Conservation (phyloP, 1,140 invertebrate genomes). For the Tetramorium parvispinum region DNA sequence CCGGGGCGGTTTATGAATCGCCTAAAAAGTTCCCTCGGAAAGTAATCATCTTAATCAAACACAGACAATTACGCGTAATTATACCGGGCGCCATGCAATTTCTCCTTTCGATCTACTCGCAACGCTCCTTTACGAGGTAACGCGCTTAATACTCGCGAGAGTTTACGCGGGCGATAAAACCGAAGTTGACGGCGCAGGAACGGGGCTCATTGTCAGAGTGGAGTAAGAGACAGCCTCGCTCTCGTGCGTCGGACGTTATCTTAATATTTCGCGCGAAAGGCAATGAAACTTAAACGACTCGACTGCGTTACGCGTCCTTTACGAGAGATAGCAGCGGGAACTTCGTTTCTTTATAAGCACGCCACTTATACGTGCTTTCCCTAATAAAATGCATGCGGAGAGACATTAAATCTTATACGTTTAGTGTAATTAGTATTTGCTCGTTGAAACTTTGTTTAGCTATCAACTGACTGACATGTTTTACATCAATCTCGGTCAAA, state of each 20-base stretch:
- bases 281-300: constrained; percentile 48
- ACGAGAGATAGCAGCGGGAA: constrained; percentile 24
- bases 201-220: background rate
- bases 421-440: constrained; percentile 20
- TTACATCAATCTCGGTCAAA: background rate
- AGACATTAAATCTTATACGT: background rate
- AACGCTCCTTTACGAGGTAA: constrained; percentile 48
- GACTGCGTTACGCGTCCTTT: constrained; percentile 10
- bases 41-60: constrained; percentile 64
- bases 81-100: constrained; percentile 25
- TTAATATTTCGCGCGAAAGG: constrained; percentile 57
- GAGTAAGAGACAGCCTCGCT: constrained; percentile 32
- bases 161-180: constrained; percentile 53
- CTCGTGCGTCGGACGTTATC: constrained; percentile 48
- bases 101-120: constrained; percentile 48
- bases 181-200: constrained; percentile 49
- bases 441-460: background rate
- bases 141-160: constrained; percentile 53
- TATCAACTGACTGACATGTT: background rate
- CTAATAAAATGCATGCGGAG: background rate
- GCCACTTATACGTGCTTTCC: background rate
- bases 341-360: constrained; percentile 20
- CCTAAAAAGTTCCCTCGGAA: constrained; percentile 25
- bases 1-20: constrained; percentile 7
- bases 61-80: constrained; percentile 63